These are phyloP conservation scores for Metellina segmentata DNA, from an alignment of 2,888 invertebrate species.

Conservation along the genomic window DNA sequence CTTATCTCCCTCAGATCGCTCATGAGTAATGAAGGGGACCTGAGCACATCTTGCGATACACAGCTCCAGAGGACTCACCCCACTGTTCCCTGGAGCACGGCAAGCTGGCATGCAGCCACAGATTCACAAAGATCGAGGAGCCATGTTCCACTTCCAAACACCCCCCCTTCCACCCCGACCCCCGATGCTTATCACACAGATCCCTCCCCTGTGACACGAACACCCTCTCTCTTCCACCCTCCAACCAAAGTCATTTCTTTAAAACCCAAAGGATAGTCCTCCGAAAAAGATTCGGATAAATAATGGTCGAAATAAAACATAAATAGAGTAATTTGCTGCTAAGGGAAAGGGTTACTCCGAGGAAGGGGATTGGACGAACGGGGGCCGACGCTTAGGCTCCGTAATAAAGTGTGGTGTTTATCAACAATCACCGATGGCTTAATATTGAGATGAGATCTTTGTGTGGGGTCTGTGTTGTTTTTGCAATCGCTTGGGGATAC, in stretches of 20 bases:
- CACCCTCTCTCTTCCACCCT: constrained; percentile 2
- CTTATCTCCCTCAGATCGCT: no score
- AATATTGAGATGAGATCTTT: background rate
- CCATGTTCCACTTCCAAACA: constrained; percentile 40
- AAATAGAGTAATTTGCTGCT: constrained; percentile 61
- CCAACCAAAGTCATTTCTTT: constrained; percentile 52
- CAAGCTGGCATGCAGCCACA: constrained; percentile 64
- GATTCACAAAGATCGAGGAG: constrained; percentile 49
- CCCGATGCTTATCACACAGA: constrained; percentile 25
- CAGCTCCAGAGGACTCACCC: background rate
- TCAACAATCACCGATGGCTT: constrained; percentile 28
- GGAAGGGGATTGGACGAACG: background rate
- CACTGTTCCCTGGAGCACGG: constrained; percentile 6
- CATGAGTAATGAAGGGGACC: no score
- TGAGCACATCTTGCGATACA: no score
- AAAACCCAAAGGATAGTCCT: constrained; percentile 37
- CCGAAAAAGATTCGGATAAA: constrained; percentile 21
- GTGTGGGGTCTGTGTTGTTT: background rate
- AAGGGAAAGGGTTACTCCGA: background rate
- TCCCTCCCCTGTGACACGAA: constrained; percentile 34
- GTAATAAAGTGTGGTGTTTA: constrained; percentile 47
- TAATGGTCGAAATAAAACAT: constrained; percentile 57
- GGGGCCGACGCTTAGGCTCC: background rate
- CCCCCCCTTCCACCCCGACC: background rate
- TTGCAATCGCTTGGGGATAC: no score